Conservation (phyloP, 2,113 vertebrate genomes). For the Phocoena phocoena region DNA sequence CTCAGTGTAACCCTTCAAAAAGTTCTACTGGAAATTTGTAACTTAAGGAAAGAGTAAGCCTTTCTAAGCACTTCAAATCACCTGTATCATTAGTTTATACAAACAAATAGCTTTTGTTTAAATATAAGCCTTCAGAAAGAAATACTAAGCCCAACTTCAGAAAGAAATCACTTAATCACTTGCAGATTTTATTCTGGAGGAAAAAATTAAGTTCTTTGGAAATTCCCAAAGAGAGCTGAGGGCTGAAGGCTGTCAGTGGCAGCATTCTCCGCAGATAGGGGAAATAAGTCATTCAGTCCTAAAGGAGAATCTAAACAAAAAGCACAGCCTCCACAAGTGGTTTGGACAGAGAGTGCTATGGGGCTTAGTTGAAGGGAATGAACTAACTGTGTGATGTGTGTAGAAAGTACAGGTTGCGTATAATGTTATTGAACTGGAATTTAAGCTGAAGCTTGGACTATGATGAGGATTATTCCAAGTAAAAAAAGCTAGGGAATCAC, state of each 20-base stretch:
- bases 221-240: neutral
- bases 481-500: neutral
- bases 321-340: neutral
- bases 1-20: neutral
- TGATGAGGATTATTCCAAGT: neutral
- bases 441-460: neutral
- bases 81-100: neutral
- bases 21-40: slow-evolving; percentile 25
- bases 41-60: slow-evolving; percentile 11
- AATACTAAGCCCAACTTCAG: slow-evolving; percentile 34
- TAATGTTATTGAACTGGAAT: neutral
- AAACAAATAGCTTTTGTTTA: slow-evolving; percentile 17
- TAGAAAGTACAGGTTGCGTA: neutral
- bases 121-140: slow-evolving; percentile 24
- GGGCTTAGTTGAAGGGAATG: neutral
- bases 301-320: neutral
- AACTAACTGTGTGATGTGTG: neutral
- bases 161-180: slow-evolving; percentile 27
- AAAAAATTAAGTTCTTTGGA: neutral
- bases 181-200: slow-evolving; percentile 45
- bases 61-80: slow-evolving; percentile 29
- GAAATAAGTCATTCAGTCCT: neutral
- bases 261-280: neutral
- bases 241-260: neutral
- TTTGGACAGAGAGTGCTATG: neutral